A percentile compares a stretch with the other conserved stretches of the same genome.
These are phyloP conservation scores for Magallana nippona DNA, from an alignment of 2,888 invertebrate genomes.

Conservation along the genomic window DNA sequence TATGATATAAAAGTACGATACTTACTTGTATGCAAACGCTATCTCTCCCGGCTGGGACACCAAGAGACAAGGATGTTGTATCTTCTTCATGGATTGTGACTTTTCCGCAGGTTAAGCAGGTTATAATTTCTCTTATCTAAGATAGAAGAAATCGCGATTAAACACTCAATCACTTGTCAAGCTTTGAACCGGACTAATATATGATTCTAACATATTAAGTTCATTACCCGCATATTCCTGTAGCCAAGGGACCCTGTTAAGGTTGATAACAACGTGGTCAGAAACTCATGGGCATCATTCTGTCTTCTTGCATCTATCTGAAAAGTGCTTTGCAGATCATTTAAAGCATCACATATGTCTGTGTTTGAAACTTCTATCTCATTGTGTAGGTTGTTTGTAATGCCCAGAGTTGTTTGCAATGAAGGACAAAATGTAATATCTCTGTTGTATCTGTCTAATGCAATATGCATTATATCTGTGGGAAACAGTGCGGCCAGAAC, in stretches of 20 bases:
- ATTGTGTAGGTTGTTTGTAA: not conserved
- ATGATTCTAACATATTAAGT: no score
- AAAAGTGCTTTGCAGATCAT: not conserved
- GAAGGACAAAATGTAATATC: not conserved
- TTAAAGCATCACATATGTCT: not conserved
- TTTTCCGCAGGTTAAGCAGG: slow-evolving; percentile 3
- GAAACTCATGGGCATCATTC: slow-evolving; percentile 32
- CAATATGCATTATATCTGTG: not conserved
- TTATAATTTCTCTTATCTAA: not conserved
- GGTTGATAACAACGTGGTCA: not conserved
- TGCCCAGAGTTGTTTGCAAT: not conserved
- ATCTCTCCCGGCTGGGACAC: not conserved
- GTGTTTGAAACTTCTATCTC: not conserved
- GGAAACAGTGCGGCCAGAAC: not conserved
- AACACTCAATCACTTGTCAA: no score
- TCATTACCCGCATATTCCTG: not conserved
- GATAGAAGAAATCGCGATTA: no score
- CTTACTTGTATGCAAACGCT: not conserved
- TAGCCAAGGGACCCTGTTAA: not conserved
- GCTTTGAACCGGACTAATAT: no score
- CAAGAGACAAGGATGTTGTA: not conserved
- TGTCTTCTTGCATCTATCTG: not conserved
- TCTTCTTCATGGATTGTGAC: not conserved
- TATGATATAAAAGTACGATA: not conserved
- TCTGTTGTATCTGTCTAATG: not conserved